phyloP scores from a whole-genome alignment of 1,140 invertebrate genomes.

The Drosophila simulans region DNA sequence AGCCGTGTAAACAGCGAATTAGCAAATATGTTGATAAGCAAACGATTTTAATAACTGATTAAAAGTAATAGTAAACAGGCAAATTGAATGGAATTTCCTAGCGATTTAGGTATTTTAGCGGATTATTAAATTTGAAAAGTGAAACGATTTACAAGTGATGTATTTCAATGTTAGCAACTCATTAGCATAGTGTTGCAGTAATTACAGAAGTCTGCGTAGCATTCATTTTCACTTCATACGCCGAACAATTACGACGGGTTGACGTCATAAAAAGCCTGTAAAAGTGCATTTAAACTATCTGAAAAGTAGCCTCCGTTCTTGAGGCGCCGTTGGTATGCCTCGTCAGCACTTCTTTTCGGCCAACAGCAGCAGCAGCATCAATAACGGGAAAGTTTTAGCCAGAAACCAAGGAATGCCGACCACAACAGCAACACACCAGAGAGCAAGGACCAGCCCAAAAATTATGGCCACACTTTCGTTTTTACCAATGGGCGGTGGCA shows the following conservation, averaged over 20 bases:
- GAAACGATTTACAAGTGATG: not conserved
- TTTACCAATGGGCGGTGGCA: slow-evolving; percentile 28
- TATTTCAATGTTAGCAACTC: not conserved
- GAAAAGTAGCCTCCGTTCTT: slow-evolving; percentile 26
- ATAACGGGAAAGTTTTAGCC: slow-evolving; percentile 45
- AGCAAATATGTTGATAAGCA: slow-evolving; percentile 8
- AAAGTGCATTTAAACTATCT: slow-evolving; percentile 58
- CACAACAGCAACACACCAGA: slow-evolving; percentile 39
- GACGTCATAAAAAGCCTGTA: slow-evolving; percentile 26
- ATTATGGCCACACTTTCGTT: slow-evolving; percentile 77
- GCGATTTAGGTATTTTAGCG: slow-evolving; percentile 18
- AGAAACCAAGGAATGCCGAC: slow-evolving; percentile 21
- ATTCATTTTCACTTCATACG: slow-evolving; percentile 52
- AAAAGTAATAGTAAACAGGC: slow-evolving; percentile 15
- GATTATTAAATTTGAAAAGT: slow-evolving; percentile 21
- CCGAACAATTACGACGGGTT: slow-evolving; percentile 33
- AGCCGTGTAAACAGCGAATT: slow-evolving; percentile 13
- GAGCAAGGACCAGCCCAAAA: slow-evolving; percentile 37
- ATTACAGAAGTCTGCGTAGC: slow-evolving; percentile 11
- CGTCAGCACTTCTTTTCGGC: slow-evolving; percentile 37
- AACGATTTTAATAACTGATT: slow-evolving; percentile 13
- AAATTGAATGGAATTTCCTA: slow-evolving; percentile 4
- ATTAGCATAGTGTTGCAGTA: slow-evolving; percentile 20
- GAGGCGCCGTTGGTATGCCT: slow-evolving; percentile 27
- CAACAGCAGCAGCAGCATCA: slow-evolving; percentile 28